phyloP scores from a whole-genome alignment of 2,797 vertebrate genomes.

The Gallirallus australis region DNA sequence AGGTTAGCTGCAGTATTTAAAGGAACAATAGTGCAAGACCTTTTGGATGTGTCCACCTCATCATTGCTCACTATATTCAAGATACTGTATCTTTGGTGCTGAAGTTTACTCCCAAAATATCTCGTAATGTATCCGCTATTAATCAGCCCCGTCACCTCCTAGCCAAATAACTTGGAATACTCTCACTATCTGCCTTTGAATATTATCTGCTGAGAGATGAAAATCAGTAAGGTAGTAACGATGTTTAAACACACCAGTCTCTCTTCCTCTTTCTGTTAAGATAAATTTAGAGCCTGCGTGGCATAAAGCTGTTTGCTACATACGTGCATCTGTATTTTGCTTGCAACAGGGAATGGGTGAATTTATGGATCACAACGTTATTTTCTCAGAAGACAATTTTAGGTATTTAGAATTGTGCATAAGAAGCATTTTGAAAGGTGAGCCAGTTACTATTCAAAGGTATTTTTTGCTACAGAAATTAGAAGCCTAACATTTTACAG shows the following conservation, averaged over 20 bases:
- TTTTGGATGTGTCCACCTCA: not conserved
- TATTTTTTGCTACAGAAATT: not conserved
- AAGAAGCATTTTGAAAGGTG: not conserved
- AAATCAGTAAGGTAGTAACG: not conserved
- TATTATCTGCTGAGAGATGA: not conserved
- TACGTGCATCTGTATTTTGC: not conserved
- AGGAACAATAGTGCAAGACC: not conserved
- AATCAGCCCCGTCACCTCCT: not conserved
- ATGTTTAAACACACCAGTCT: not conserved
- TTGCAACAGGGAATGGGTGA: not conserved
- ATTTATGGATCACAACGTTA: not conserved
- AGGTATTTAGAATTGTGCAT: not conserved
- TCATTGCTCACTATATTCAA: not conserved
- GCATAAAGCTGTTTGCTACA: not conserved
- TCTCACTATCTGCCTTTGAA: not conserved
- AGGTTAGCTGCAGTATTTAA: not conserved
- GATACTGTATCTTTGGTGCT: not conserved
- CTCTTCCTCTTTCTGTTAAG: slow-evolving; percentile 42
- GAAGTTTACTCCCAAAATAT: not conserved
- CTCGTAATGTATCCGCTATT: not conserved
- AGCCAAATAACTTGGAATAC: not conserved
- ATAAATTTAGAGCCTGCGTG: slow-evolving; percentile 25
- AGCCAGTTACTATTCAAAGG: not conserved
- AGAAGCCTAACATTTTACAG: not conserved
- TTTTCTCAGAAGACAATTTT: not conserved